These are phyloP conservation scores for Agrilus planipennis DNA, from an alignment of 1,140 invertebrate species.

Conservation along the genomic window DNA sequence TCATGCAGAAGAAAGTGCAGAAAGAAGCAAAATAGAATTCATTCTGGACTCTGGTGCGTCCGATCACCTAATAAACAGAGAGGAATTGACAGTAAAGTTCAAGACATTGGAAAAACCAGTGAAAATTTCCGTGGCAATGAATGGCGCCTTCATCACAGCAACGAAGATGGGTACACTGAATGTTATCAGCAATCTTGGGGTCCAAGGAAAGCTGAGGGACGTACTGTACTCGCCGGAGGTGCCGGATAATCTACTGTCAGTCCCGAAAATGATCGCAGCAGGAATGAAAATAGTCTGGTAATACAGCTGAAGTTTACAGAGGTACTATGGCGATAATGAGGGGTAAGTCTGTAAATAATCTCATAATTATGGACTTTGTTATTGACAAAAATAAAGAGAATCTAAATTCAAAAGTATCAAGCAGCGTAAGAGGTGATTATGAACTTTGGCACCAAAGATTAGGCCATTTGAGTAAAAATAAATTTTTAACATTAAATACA, in stretches of 20 bases:
- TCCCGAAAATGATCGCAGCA: too few relatives aligned
- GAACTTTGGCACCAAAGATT: conserved; percentile 30
- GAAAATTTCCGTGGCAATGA: conserved; percentile 20
- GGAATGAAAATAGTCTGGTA: too few relatives aligned
- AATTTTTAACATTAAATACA: conserved; percentile 20
- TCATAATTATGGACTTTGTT: too few relatives aligned
- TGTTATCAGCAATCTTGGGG: conserved; percentile 14
- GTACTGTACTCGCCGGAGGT: conserved; percentile 20
- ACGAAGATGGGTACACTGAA: conserved; percentile 20
- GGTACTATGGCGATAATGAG: too few relatives aligned
- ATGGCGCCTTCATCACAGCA: too few relatives aligned
- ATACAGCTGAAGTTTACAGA: too few relatives aligned
- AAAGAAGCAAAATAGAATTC: conserved; percentile 17
- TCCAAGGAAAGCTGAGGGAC: conserved; percentile 17
- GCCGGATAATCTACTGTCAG: conserved; percentile 23
- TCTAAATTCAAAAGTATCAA: conserved; percentile 16
- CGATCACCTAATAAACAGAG: conserved; percentile 26
- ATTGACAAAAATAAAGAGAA: too few relatives aligned
- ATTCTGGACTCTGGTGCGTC: conserved; percentile 30
- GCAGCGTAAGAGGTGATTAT: conserved; percentile 18
- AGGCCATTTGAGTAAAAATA: conserved; percentile 28
- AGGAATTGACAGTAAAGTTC: conserved; percentile 19
- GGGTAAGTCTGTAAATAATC: too few relatives aligned
- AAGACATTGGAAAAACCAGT: conserved; percentile 11
- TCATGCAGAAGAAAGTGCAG: too few relatives aligned